These are phyloP conservation scores for Crenichthys baileyi DNA, from an alignment of 2,797 vertebrate genomes.

Conservation along the genomic window DNA sequence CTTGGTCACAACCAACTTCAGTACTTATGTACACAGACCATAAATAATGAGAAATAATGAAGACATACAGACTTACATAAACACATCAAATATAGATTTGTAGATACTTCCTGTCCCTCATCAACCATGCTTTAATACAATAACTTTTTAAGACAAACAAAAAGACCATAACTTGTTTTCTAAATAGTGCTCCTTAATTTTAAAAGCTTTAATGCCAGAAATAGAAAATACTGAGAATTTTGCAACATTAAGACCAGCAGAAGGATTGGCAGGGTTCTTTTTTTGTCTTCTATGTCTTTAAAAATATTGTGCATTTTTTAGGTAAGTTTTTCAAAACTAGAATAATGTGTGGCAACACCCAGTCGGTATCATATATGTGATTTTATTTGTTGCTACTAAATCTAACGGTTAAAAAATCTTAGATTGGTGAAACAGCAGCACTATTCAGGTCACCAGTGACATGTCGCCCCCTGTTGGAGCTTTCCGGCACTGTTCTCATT, in stretches of 20 bases:
- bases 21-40: no score
- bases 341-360: not conserved
- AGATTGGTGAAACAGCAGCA: not conserved
- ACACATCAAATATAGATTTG: not conserved
- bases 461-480: conserved; percentile 59
- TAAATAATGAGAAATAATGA: not conserved
- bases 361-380: not conserved
- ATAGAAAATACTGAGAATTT: not conserved
- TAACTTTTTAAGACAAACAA: not conserved
- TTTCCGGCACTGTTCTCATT: not conserved
- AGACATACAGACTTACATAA: not conserved
- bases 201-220: not conserved
- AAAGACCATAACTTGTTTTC: not conserved
- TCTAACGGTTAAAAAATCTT: not conserved
- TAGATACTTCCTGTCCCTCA: not conserved
- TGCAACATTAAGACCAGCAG: not conserved
- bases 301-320: not conserved
- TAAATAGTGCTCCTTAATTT: not conserved
- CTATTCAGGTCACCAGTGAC: not conserved
- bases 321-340: not conserved
- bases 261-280: not conserved
- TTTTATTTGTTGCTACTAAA: not conserved
- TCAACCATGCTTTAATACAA: no score
- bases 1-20: not conserved
- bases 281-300: not conserved